These are phyloP conservation scores for Spilarctia lutea DNA, from an alignment of 2,888 invertebrate species.

Conservation along the genomic window DNA sequence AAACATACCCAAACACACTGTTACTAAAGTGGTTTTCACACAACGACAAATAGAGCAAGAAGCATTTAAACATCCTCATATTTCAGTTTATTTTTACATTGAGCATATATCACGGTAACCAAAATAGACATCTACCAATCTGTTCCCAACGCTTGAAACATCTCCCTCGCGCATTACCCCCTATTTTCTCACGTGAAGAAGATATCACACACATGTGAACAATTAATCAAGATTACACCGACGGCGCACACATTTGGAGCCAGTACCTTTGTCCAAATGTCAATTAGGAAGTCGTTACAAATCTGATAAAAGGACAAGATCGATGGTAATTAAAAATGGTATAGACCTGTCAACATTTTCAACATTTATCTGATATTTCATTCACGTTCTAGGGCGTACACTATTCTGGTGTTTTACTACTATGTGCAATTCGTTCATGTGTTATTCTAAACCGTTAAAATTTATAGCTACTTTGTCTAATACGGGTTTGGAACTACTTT, in stretches of 20 bases:
- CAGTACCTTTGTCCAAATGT: constrained; percentile 55
- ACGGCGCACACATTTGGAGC: constrained; percentile 50
- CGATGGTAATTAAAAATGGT: constrained; percentile 29
- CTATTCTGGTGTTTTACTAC: not conserved
- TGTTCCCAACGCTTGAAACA: constrained; percentile 51
- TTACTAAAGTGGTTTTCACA: constrained; percentile 45
- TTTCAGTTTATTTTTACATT: constrained; percentile 53
- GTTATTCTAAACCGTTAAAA: not conserved
- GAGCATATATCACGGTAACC: constrained; percentile 48
- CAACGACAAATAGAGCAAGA: constrained; percentile 40
- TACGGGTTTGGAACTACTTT: not conserved
- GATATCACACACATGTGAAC: constrained; percentile 71
- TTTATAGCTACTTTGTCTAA: not conserved
- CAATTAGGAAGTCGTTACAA: constrained; percentile 50
- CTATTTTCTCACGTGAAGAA: constrained; percentile 76
- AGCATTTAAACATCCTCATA: constrained; percentile 45
- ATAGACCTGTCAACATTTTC: not conserved
- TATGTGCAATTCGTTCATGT: not conserved
- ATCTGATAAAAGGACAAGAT: constrained; percentile 33
- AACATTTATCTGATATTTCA: not conserved
- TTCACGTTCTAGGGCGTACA: not conserved
- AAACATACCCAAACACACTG: constrained; percentile 40
- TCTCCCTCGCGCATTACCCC: constrained; percentile 57
- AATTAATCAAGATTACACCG: constrained; percentile 67
- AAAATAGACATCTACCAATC: constrained; percentile 51